Base-by-base conservation (phyloP, 2,888 invertebrate genomes). In the Sycophila texana region DNA sequence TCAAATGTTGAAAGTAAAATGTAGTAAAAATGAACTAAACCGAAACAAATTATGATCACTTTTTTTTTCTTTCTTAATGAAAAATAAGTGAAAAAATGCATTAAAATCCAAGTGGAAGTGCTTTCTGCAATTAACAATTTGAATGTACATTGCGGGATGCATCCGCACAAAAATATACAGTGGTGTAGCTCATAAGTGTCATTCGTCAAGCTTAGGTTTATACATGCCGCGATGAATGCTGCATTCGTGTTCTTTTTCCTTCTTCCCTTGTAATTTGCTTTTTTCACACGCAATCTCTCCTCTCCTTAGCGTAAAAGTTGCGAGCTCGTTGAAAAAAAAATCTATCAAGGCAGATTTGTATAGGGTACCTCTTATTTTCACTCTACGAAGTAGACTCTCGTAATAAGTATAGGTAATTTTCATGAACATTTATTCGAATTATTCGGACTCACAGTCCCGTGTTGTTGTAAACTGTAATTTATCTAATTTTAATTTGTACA, bases 91-190 rank as follows among this genome's bases (percentile, higher is more conserved):
- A 47, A 18, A 60, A n/a, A 51, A 39, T 13, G 47, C 63, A 49
- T 26, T 53, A 22, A 65, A 55, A 20, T 57, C 18, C n/a, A 70
- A 39, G 39, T 39, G 39, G 39, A 39, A 39, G n/a, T 26, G 12
- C 14, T 67, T 79, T 58, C 49, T 67, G 70, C 51, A 71, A 71
- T 79, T 60, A 68, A 53, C 14, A 18, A 61, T 75, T 72, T 20
- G 61, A 57, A 18, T 74, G 55, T 73, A 74, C 39, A 67, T 74
- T 79, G 47, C n/a, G 16, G 74, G 22, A 53, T 51, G 58, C 58
- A 61, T 16, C 57, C 12, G 39, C 16, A 55, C 61, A 70, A 63
- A 26, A 74, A 70, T 14, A 65, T 53, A 57, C 65, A 71, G 14
- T n/a, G 58, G 49, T 26, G 3, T 74, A 70, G 67, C 66, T 68